phyloP scores from a whole-genome alignment of 2,797 vertebrate genomes.

The Lagocephalus sceleratus region DNA sequence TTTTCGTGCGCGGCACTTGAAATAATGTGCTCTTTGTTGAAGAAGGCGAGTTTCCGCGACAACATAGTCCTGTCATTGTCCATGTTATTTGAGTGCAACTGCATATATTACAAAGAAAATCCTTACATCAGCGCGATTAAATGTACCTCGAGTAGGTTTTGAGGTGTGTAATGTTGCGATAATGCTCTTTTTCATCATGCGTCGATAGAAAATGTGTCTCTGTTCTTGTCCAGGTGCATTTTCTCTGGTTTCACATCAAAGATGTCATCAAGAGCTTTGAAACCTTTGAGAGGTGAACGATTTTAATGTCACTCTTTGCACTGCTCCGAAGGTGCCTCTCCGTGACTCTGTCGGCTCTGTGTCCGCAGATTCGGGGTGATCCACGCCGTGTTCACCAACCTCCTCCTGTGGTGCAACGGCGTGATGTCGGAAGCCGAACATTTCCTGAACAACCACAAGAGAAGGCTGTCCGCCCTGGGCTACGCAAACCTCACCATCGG shows the following conservation, averaged over 20 bases:
- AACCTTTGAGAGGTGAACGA: constrained; percentile 87
- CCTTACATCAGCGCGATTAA: constrained; percentile 21
- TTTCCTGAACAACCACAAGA: constrained; percentile 88
- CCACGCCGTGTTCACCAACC: constrained; percentile 96
- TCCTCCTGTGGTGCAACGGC: constrained; percentile 92
- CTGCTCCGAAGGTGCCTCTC: background rate
- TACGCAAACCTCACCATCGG: constrained; percentile 85
- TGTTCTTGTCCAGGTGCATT: constrained; percentile 84
- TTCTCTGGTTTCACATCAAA: constrained; percentile 96
- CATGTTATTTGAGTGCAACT: constrained; percentile 44
- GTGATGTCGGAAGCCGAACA: constrained; percentile 94
- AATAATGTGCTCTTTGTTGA: constrained; percentile 72
- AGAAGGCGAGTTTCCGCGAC: constrained; percentile 46
- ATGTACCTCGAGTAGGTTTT: background rate
- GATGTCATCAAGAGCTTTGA: constrained; percentile 96
- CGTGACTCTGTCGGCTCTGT: constrained; percentile 6
- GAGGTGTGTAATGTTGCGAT: background rate
- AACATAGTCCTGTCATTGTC: constrained; percentile 61
- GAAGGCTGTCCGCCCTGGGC: constrained; percentile 80
- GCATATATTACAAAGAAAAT: constrained; percentile 26
- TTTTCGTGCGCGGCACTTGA: constrained; percentile 28
- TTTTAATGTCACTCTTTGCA: background rate
- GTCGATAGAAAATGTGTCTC: background rate
- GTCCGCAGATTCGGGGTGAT: constrained; percentile 92
- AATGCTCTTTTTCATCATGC: background rate